A percentile compares a stretch with the other conserved stretches of the same genome.
Conservation (phyloP, 2,888 invertebrate genomes). For the Polymixis flavicincta region DNA sequence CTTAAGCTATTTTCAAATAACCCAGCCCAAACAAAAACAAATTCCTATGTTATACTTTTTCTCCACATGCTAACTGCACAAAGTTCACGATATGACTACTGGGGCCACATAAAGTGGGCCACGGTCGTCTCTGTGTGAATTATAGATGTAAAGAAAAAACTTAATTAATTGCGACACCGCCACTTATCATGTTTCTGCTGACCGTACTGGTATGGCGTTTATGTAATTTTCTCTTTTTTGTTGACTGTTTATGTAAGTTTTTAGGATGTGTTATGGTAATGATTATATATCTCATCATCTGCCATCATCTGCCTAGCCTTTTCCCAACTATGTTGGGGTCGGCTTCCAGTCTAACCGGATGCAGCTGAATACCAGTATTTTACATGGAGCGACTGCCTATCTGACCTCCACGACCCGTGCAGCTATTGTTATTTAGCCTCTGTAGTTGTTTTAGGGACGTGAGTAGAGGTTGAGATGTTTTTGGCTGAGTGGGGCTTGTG, state of each 20-base stretch:
- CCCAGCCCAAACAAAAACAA: constrained; percentile 5
- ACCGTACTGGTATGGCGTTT: constrained; percentile 39
- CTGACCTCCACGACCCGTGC: too few relatives aligned
- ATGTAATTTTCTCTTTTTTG: constrained; percentile 40
- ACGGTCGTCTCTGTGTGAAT: constrained; percentile 70
- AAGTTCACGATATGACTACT: constrained; percentile 46
- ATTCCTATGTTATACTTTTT: constrained; percentile 34
- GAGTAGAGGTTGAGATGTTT: neutral
- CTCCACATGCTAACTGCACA: constrained; percentile 38
- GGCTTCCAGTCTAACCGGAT: too few relatives aligned
- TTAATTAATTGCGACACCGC: constrained; percentile 69
- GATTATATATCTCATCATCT: constrained; percentile 10
- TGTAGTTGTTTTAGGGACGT: constrained; percentile 11
- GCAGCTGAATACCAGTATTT: too few relatives aligned
- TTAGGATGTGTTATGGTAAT: neutral
- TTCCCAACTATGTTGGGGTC: too few relatives aligned
- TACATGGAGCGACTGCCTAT: too few relatives aligned
- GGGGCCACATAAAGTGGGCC: constrained; percentile 66
- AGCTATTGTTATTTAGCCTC: too few relatives aligned
- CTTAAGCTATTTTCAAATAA: neutral
- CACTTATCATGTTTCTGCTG: constrained; percentile 54
- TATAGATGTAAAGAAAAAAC: constrained; percentile 68
- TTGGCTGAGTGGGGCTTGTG: too few relatives aligned
- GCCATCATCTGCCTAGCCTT: too few relatives aligned
- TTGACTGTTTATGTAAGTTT: constrained; percentile 27